These are phyloP conservation scores for Trypoxylon attenuatum DNA, from an alignment of 2,888 invertebrate genomes.

Conservation along the genomic window DNA sequence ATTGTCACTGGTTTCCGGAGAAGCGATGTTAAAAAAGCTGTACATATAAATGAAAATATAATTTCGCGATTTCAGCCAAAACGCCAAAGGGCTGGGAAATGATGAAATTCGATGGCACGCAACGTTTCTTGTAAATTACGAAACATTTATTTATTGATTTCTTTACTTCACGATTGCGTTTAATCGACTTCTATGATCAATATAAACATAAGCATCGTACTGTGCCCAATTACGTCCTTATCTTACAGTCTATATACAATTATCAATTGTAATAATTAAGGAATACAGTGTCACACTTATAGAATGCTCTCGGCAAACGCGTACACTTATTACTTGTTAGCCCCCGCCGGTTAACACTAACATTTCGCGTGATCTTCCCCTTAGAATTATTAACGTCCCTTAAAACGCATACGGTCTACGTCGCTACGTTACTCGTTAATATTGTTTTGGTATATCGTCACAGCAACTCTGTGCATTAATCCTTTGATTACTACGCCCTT, in stretches of 20 bases:
- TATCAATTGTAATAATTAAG: slow-evolving; percentile 42
- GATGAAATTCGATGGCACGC: slow-evolving; percentile 33
- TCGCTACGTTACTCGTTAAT: slow-evolving; percentile 58
- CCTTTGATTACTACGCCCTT: slow-evolving; percentile 66
- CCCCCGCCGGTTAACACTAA: slow-evolving; percentile 48
- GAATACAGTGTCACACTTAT: slow-evolving; percentile 63
- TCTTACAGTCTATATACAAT: slow-evolving; percentile 70
- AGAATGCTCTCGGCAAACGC: slow-evolving; percentile 51
- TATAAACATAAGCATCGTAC: slow-evolving; percentile 70
- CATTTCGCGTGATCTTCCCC: not conserved
- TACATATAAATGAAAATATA: no score
- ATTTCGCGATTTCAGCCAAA: no score
- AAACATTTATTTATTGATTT: slow-evolving; percentile 69
- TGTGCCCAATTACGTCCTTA: slow-evolving; percentile 65
- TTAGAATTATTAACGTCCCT: slow-evolving; percentile 24
- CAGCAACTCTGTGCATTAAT: slow-evolving; percentile 71
- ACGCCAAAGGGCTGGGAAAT: no score
- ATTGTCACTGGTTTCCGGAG: slow-evolving; percentile 37
- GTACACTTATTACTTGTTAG: slow-evolving; percentile 39
- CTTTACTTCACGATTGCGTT: slow-evolving; percentile 67
- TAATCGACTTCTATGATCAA: slow-evolving; percentile 64
- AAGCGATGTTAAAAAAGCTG: not conserved
- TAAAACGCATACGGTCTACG: slow-evolving; percentile 24
- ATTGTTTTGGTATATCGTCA: slow-evolving; percentile 74
- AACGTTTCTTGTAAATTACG: slow-evolving; percentile 61